A percentile compares a stretch with the other conserved stretches of the same genome.
Conservation (phyloP, 1,140 invertebrate species). For the Drosophila kohkoa region DNA sequence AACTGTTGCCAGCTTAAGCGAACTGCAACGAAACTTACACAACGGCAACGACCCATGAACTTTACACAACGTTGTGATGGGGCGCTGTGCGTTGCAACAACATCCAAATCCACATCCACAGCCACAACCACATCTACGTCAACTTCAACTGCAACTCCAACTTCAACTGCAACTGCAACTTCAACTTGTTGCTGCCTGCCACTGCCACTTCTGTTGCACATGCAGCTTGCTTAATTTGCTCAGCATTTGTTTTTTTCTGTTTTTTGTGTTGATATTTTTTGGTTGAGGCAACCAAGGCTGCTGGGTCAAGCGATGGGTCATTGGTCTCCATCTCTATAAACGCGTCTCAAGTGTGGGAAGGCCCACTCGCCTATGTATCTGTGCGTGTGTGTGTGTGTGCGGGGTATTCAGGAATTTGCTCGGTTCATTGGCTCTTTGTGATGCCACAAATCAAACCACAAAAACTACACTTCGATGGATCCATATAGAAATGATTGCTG, state of each 20-base stretch:
- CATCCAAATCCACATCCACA: too few relatives aligned
- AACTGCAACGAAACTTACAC: constrained; percentile 54
- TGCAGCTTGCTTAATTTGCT: constrained; percentile 50
- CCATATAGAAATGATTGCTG: constrained; percentile 10
- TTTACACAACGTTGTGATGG: constrained; percentile 60
- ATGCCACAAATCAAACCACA: too few relatives aligned
- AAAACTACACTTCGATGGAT: constrained; percentile 15
- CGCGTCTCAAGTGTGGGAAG: constrained; percentile 52
- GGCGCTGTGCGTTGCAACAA: constrained; percentile 62
- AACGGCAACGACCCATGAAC: constrained; percentile 73
- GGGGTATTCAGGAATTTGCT: constrained; percentile 31
- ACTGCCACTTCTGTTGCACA: constrained; percentile 34
- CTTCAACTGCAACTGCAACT: constrained; percentile 1
- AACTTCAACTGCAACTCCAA: too few relatives aligned
- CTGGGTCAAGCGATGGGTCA: constrained; percentile 43
- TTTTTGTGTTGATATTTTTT: not conserved
- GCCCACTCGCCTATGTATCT: constrained; percentile 16
- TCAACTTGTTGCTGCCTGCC: constrained; percentile 26
- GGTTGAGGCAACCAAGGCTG: constrained; percentile 36
- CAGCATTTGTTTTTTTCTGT: constrained; percentile 33
- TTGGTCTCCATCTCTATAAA: constrained; percentile 47
- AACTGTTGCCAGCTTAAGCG: constrained; percentile 57
- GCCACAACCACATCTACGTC: too few relatives aligned
- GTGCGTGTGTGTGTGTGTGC: constrained; percentile 21
- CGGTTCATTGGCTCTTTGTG: too few relatives aligned